These are phyloP conservation scores for Pseudotriccus pelzelni DNA, from an alignment of 2,797 vertebrate species.

Conservation along the genomic window DNA sequence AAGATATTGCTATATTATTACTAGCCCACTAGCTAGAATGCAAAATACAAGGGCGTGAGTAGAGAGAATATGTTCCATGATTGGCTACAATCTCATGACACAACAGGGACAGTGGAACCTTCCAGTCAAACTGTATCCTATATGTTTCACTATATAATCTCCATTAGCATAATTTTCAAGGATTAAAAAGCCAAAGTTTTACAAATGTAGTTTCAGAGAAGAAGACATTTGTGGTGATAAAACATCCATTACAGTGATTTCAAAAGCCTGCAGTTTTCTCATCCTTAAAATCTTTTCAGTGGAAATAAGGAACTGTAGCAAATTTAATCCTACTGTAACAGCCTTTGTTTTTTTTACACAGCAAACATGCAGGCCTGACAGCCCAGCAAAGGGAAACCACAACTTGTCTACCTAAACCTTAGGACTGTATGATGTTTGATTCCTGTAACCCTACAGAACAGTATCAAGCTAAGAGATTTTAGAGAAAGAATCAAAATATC, in stretches of 20 bases:
- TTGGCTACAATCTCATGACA: background rate
- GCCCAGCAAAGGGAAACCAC: rapidly evolving
- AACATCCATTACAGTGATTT: background rate
- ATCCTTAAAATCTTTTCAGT: background rate
- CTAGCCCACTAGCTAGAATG: slow-evolving; percentile 29
- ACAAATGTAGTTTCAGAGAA: background rate
- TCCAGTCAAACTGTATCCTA: background rate
- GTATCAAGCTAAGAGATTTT: background rate
- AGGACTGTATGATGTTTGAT: background rate
- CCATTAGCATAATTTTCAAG: background rate
- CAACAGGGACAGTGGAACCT: background rate
- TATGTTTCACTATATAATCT: background rate
- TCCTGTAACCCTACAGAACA: background rate
- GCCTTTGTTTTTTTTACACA: rapidly evolving
- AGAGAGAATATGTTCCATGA: slow-evolving; percentile 1
- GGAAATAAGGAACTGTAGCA: background rate
- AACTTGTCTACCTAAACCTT: background rate
- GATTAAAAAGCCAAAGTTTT: background rate
- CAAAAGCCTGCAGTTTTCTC: background rate
- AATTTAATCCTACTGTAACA: background rate
- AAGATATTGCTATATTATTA: slow-evolving; percentile 67
- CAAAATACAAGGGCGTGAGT: background rate
- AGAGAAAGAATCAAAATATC: background rate
- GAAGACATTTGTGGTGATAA: background rate
- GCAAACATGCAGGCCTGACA: background rate